phyloP scores from a whole-genome alignment of 2,113 vertebrate species.

The Tragelaphus strepsiceros region DNA sequence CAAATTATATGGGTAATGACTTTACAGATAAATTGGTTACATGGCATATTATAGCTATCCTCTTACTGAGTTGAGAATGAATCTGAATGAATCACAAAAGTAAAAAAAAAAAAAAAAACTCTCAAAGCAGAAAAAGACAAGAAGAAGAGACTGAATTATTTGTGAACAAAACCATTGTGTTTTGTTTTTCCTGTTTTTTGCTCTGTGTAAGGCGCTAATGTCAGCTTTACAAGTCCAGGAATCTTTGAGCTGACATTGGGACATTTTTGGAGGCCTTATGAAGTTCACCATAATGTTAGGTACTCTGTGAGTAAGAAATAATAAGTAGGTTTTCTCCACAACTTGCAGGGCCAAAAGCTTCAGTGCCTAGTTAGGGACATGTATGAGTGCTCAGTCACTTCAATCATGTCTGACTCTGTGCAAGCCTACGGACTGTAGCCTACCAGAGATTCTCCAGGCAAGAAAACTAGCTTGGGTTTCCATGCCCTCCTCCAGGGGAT shows the following conservation, averaged over 20 bases:
- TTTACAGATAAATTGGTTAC: constrained; percentile 28
- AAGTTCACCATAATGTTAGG: neutral
- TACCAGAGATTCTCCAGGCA: neutral
- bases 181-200: neutral
- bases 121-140: neutral
- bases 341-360: neutral
- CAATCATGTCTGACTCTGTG: neutral
- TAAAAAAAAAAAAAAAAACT: constrained; percentile 25
- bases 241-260: neutral
- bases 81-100: constrained; percentile 5
- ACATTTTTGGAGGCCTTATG: neutral
- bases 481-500: neutral
- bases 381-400: neutral
- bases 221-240: neutral
- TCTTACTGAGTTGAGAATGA: neutral
- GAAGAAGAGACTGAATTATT: neutral
- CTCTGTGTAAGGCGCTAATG: neutral
- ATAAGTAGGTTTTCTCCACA: neutral
- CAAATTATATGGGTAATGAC: neutral
- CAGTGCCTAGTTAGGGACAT: neutral
- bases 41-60: neutral
- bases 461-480: neutral
- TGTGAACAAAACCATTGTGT: neutral
- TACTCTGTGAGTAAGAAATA: neutral
- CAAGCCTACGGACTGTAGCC: neutral